Base-by-base conservation (phyloP, 2,113 vertebrate genomes). In the Dendropsophus ebraccatus region DNA sequence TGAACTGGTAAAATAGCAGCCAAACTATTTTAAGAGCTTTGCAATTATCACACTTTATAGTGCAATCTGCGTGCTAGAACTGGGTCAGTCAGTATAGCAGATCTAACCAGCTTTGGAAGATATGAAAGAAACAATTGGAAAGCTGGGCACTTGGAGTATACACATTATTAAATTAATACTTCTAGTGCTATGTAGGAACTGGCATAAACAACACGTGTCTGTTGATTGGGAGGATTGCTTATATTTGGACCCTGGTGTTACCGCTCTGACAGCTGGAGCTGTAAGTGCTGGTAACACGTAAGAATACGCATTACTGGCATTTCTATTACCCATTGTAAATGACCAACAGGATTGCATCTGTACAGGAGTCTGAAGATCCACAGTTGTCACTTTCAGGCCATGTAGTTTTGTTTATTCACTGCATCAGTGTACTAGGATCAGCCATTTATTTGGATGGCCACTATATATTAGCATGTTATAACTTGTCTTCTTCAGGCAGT, bases 11-110 rank as follows among this genome's bases (percentile, higher is more conserved):
- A 74, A 72, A 7, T 73, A 83, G 50, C 88, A 88, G 67, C 54
- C 62, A 19, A 83, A 74, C 35, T 88, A 69, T 77, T 90, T 80
- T 50, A n/a, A 88, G 65, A 87, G 82, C 72, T 87, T 87, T 88
- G 83, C 85, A 87, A 56, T 85, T 79, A 88, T 89, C 76, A 89
- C 75, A 79, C 45, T 54, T 30, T 87, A 56, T 49, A 17, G 81
- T 86, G 72, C 21, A 87, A 83, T 56, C 58, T 86, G 84, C 62
- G 28, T 73, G 69, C 74, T 87, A 86, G 81, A 88, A 88, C 56
- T 88, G 87, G 83, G 87, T 88, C 87, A 88, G 70, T 72, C 79
- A 41, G 45, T 56, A 47, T 56, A 83, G 69, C 60, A 56, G 32
- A 83, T 82, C 13, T 45, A 73, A 49, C 50, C 49, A 41, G 70